These are phyloP conservation scores for Mythimna vitellina DNA, from an alignment of 2,888 invertebrate genomes.

Conservation along the genomic window DNA sequence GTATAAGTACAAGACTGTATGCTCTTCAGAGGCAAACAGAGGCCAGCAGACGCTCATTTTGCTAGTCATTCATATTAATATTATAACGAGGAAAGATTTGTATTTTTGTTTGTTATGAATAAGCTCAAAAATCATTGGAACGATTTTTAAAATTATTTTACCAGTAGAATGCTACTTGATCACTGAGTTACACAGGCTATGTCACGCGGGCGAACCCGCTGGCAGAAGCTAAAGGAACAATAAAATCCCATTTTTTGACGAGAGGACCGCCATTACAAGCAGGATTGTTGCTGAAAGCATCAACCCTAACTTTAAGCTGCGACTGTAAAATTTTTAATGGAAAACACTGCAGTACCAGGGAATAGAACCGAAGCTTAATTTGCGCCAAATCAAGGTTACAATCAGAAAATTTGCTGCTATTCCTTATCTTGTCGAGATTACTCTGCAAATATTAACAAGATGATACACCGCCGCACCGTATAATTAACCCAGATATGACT, in stretches of 20 bases:
- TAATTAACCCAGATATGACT: conserved; percentile 28
- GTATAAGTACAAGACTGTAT: neutral
- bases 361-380: neutral
- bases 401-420: neutral
- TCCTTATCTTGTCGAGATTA: conserved; percentile 31
- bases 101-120: neutral
- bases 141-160: too few relatives aligned
- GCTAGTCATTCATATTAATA: too few relatives aligned
- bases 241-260: neutral
- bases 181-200: too few relatives aligned
- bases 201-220: too few relatives aligned
- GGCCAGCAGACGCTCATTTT: neutral
- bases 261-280: neutral
- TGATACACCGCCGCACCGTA: conserved; percentile 4
- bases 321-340: neutral
- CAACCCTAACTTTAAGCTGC: neutral
- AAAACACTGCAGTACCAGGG: too few relatives aligned
- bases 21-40: neutral
- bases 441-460: conserved; percentile 27
- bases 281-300: neutral
- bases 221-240: too few relatives aligned
- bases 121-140: too few relatives aligned
- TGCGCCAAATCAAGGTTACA: neutral
- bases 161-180: too few relatives aligned
- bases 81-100: too few relatives aligned